Base-by-base conservation (phyloP, 1,140 invertebrate genomes). In the Drosophila sulfurigaster region DNA sequence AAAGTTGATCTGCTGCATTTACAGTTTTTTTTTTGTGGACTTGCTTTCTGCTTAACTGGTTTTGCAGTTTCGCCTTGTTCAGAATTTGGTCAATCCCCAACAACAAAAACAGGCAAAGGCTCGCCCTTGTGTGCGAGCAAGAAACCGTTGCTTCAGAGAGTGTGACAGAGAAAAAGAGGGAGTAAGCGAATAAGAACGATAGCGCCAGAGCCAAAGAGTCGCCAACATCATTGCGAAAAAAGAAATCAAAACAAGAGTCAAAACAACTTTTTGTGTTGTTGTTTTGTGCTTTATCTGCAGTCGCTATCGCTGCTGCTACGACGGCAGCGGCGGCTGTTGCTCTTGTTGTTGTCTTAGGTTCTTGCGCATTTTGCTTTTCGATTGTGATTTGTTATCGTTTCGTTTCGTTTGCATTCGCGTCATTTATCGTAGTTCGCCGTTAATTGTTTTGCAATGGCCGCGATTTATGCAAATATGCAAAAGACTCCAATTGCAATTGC, bases 381-480 rank as follows among this genome's bases (percentile, higher is more conserved):
- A 58, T 68, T 52, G 70, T 78, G 71, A 70, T 58, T 85, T 77
- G 78, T 70, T 83, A 80, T 82, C 81, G 67, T 58, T 65, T 59
- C 56, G 58, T 69, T 68, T 20, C 20, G 20, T 25, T 25, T 25
- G 20, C 20, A 38, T 38, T 38, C 35, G 20, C 25, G 20, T 57
- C 62, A 13, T 69, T 41, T 41, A 68, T 75, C 69, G 49, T 65
- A 28, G 16, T 46, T 78, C 68, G 25, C 30, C 32, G 10, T 56
- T 72, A 59, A 72, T 78, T 64, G 72, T 63, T 72, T 73, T 74
- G 78, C 79, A 62, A 65, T 75, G 69, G 48, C 51, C 62, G 65
- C 72, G 58, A 72, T 79, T 83, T 83, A 83, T 85, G 81, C 81
- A 76, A 83, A 83, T 82, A 51, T 72, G 77, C 76, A 77, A 52